Conservation (phyloP, 2,113 vertebrate species). For the Catharus fuscescens region DNA sequence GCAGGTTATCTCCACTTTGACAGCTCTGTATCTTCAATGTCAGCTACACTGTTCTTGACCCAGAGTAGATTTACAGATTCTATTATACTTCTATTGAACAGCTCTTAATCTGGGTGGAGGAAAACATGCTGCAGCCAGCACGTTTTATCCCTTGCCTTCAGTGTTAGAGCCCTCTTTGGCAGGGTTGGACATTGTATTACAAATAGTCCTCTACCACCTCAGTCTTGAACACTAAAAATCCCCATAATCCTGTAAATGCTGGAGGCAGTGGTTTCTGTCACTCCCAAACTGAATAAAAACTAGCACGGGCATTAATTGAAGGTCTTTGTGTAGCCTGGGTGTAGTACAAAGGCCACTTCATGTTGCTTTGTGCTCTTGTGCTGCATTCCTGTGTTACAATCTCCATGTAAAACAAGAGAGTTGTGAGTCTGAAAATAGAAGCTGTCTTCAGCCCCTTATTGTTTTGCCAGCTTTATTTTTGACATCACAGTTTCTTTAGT, state of each 20-base stretch:
- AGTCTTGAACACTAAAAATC: neutral
- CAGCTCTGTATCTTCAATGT: slow-evolving; percentile 73
- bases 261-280: neutral
- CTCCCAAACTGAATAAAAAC: neutral
- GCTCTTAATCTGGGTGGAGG: slow-evolving; percentile 70
- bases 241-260: neutral
- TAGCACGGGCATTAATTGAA: neutral
- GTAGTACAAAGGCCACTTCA: neutral
- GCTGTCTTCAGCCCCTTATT: neutral
- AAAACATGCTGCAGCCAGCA: slow-evolving; percentile 73
- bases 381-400: neutral
- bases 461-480: slow-evolving; percentile 50
- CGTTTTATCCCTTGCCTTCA: slow-evolving; percentile 70
- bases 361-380: neutral
- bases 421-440: neutral
- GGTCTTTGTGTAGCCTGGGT: neutral
- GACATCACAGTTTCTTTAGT: slow-evolving; percentile 34
- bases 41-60: slow-evolving; percentile 65
- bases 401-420: neutral
- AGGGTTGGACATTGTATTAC: slow-evolving; percentile 42
- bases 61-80: slow-evolving; percentile 81
- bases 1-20: slow-evolving; percentile 67
- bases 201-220: slow-evolving; percentile 24
- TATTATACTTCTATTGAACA: slow-evolving; percentile 81
- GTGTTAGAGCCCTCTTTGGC: slow-evolving; percentile 43